Evolutionary conservation across 2,888 invertebrate species (phyloP), one percentile per base, ranked within the genome.

Genomic region (Amblyteles armatorius): DNA sequence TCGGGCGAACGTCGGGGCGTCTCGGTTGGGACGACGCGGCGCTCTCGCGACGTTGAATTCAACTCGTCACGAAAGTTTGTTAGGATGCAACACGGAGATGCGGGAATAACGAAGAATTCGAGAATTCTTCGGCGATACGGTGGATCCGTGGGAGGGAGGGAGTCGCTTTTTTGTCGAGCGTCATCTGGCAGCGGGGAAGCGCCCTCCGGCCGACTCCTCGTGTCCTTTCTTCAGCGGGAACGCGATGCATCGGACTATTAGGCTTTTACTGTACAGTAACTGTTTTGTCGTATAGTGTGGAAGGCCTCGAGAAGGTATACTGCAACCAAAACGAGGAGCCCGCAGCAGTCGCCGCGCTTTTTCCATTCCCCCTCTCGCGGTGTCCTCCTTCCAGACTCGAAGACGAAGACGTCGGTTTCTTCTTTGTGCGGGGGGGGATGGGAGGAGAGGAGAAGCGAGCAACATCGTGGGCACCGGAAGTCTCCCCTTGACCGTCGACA

Each of bases 381-480:
- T 26, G 57, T 36, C 22, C 69, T 78, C 65, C 69, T 63, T 36
- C 50, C 44, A 40, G 16, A n/a, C 16, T 16, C 67, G 60, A 68
- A 67, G 55, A 80, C 44, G 74, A 81, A 79, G 79, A 71, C 68
- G 79, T 50, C 74, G 79, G 68, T 81, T 65, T 78, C 71, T 50
- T 79, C 79, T 84, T 82, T 84, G 84, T 84, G 77, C 52, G 73
- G 63, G 78, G 52, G 73, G 69, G 26, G 22, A 48, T 22, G 1
- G 22, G 22, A 22, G 33, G 26, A 55, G 52, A 69, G 29, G 67
- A 60, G 67, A 44, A 67, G 50, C 22, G 60, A 33, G 63, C 29
- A 76, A 55, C 72, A 77, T 87, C 76, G 81, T 78, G 79, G 85
- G 86, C 86, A 87, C 88, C 87, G 88, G 88, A 88, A 88, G 87